These are phyloP conservation scores for Catamblyrhynchus diadema DNA, from an alignment of 2,797 vertebrate genomes.

Conservation along the genomic window DNA sequence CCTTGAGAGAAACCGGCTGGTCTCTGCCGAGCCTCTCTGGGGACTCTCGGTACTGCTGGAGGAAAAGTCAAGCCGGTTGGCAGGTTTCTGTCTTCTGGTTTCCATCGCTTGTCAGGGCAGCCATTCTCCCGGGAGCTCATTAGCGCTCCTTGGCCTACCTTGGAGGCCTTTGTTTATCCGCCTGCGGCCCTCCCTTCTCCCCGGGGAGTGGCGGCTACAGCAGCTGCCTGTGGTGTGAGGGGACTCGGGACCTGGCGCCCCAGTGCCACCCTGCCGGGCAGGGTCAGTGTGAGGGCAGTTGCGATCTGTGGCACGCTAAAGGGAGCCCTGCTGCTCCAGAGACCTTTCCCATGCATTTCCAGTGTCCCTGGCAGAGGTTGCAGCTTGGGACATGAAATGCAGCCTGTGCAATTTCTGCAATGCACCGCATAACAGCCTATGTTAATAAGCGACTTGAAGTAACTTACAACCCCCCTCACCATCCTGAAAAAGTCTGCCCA, in stretches of 20 bases:
- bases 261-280: accelerated
- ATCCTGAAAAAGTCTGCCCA: neutral
- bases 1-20: neutral
- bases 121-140: neutral
- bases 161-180: accelerated
- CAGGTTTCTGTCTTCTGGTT: neutral
- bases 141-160: accelerated
- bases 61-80: too few relatives aligned
- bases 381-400: neutral
- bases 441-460: neutral
- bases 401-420: neutral
- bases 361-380: neutral
- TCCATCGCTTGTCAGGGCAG: neutral
- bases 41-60: accelerated
- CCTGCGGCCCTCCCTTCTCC: accelerated
- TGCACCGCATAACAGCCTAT: neutral
- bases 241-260: accelerated
- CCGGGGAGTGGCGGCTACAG: accelerated
- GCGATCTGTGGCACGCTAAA: accelerated
- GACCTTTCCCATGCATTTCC: too few relatives aligned
- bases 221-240: neutral
- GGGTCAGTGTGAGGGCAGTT: accelerated
- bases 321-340: accelerated
- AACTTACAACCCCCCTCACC: accelerated
- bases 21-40: neutral